Evolutionary conservation across 2,888 invertebrate species (phyloP).

Genomic region (Autographa gamma): DNA sequence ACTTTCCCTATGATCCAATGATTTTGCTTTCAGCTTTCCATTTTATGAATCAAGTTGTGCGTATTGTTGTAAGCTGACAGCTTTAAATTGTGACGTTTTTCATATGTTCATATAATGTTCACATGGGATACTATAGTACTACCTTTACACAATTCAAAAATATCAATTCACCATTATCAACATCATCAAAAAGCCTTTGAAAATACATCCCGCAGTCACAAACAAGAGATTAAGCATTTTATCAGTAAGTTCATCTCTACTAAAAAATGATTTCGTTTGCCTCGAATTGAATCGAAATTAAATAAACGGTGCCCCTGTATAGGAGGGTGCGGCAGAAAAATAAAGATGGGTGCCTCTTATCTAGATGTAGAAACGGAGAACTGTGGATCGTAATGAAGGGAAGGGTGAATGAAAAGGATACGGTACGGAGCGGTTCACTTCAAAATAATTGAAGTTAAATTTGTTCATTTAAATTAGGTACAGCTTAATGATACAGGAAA

Average conservation of each 20-base stretch:
- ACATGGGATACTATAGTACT: conserved; percentile 43
- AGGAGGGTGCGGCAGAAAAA: conserved; percentile 76
- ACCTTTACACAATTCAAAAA: conserved; percentile 40
- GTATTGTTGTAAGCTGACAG: conserved; percentile 6
- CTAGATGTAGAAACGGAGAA: conserved; percentile 85
- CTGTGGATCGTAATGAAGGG: conserved; percentile 86
- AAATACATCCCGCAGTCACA: conserved; percentile 72
- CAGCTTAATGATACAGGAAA: conserved; percentile 70
- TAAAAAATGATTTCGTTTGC: conserved; percentile 85
- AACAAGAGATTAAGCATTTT: conserved; percentile 77
- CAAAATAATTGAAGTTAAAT: conserved; percentile 88
- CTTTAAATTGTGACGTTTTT: not conserved
- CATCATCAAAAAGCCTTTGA: conserved; percentile 60
- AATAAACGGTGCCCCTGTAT: conserved; percentile 82
- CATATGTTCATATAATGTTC: conserved; percentile 29
- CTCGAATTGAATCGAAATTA: conserved; percentile 85
- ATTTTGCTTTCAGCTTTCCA: too few relatives aligned
- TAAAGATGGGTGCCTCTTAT: conserved; percentile 84
- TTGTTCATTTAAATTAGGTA: conserved; percentile 86
- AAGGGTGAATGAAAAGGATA: conserved; percentile 86
- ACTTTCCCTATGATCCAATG: too few relatives aligned
- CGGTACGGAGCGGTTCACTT: conserved; percentile 82
- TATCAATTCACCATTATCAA: conserved; percentile 57
- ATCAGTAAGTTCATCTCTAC: conserved; percentile 81
- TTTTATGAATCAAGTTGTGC: too few relatives aligned